phyloP scores from a whole-genome alignment of 1,140 invertebrate genomes.

The Chelonus insularis region DNA sequence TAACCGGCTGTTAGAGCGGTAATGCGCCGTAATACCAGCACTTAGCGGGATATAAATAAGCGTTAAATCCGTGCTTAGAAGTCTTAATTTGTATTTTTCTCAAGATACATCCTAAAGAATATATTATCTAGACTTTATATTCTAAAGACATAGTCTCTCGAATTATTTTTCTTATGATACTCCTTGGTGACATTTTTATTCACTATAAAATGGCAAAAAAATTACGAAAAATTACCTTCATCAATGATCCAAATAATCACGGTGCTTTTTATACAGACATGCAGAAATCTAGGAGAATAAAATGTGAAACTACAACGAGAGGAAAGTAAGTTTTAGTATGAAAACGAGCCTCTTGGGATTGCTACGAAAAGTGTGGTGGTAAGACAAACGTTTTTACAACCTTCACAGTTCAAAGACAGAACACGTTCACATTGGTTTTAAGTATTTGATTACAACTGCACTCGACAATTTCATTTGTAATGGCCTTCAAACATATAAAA shows the following conservation, averaged over 20 bases:
- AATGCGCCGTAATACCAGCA: constrained; percentile 57
- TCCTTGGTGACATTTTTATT: not conserved
- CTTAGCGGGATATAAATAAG: constrained; percentile 61
- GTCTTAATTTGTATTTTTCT: constrained; percentile 59
- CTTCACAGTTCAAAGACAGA: constrained; percentile 17
- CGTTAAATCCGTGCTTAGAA: constrained; percentile 60
- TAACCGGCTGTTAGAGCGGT: constrained; percentile 49
- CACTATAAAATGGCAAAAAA: not conserved
- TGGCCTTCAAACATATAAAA: constrained; percentile 27
- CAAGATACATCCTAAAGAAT: constrained; percentile 29
- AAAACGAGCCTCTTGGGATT: constrained; percentile 28
- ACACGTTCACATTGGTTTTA: constrained; percentile 38
- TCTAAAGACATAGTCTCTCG: constrained; percentile 5
- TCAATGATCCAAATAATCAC: constrained; percentile 23
- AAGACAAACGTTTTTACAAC: constrained; percentile 43
- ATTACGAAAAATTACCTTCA: too few relatives aligned
- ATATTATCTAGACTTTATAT: constrained; percentile 21
- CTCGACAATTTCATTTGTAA: constrained; percentile 28
- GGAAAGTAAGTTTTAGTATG: constrained; percentile 22
- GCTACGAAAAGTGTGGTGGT: not conserved
- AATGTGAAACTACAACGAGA: constrained; percentile 17
- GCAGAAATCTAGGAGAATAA: not conserved
- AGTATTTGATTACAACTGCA: constrained; percentile 55
- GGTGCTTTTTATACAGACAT: not conserved
- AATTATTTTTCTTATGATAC: constrained; percentile 17